Conservation (phyloP, 2,888 invertebrate species). For the Chaetogeoica ovagalla region DNA sequence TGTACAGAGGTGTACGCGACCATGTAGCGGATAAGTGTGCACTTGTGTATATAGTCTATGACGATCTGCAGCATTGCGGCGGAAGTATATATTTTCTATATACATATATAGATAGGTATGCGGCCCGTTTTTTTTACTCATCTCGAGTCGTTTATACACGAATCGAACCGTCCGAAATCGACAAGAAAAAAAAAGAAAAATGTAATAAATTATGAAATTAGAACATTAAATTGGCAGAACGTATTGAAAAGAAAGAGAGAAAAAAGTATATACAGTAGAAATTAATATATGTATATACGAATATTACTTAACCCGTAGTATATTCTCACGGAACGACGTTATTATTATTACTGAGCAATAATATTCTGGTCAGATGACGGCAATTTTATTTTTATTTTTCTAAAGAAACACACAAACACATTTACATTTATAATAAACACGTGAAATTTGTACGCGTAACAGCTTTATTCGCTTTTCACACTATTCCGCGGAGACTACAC, state of each 20-base stretch:
- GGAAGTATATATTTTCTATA: slow-evolving; percentile 9
- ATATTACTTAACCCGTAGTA: background rate
- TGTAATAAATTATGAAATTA: background rate
- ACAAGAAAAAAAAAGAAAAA: background rate
- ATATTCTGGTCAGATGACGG: background rate
- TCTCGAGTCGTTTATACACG: background rate
- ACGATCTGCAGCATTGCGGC: background rate
- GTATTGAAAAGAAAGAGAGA: background rate
- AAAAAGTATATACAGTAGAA: background rate
- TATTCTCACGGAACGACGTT: background rate
- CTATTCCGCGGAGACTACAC: no score
- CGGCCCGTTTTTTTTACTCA: background rate
- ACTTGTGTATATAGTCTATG: background rate
- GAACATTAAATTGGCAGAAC: background rate
- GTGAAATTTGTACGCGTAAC: background rate
- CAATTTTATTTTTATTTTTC: background rate
- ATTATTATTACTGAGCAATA: background rate
- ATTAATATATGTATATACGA: background rate
- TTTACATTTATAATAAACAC: background rate
- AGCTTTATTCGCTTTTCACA: background rate
- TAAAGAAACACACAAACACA: background rate
- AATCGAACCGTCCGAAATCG: background rate
- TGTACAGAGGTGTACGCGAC: no score
- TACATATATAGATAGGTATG: no score
- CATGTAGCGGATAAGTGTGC: background rate